phyloP scores from a whole-genome alignment of 2,797 vertebrate genomes.

The Pampus argenteus region DNA sequence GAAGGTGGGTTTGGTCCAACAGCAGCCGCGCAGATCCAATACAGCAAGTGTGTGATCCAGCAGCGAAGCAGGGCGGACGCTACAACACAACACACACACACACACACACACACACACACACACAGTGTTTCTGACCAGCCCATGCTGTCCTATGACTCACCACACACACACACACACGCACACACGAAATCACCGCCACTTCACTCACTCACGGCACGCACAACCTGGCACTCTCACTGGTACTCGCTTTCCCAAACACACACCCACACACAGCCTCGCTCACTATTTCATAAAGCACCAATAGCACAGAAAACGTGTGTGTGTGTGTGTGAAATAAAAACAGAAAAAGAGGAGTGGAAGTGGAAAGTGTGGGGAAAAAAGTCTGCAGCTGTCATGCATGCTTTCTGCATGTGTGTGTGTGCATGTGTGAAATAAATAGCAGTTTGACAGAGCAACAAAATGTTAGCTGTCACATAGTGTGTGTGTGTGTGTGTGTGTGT shows the following conservation, averaged over 20 bases:
- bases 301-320: conserved; percentile 26
- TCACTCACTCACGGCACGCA: conserved; percentile 52
- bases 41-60: conserved; percentile 27
- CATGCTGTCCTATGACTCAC: conserved; percentile 60
- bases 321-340: conserved; percentile 27
- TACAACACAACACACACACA: too few species aligned
- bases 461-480: conserved; percentile 10
- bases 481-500: conserved; percentile 28
- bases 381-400: conserved; percentile 56
- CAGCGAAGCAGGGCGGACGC: too few species aligned
- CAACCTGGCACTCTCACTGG: conserved; percentile 49
- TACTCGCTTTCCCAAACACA: conserved; percentile 55
- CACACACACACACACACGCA: conserved; percentile 37
- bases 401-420: conserved; percentile 37
- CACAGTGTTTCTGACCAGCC: conserved; percentile 39
- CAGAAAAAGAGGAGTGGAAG: conserved; percentile 19
- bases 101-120: conserved; percentile 35
- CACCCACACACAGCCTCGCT: conserved; percentile 51
- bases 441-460: conserved; percentile 61
- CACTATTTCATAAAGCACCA: conserved; percentile 51
- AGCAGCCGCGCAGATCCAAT: conserved; percentile 39
- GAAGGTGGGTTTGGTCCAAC: conserved; percentile 56
- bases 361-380: background rate
- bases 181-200: conserved; percentile 49
- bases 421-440: conserved; percentile 61